Evolutionary conservation across 2,797 vertebrate genomes (phyloP).

Genomic region (Spea hammondii): DNA sequence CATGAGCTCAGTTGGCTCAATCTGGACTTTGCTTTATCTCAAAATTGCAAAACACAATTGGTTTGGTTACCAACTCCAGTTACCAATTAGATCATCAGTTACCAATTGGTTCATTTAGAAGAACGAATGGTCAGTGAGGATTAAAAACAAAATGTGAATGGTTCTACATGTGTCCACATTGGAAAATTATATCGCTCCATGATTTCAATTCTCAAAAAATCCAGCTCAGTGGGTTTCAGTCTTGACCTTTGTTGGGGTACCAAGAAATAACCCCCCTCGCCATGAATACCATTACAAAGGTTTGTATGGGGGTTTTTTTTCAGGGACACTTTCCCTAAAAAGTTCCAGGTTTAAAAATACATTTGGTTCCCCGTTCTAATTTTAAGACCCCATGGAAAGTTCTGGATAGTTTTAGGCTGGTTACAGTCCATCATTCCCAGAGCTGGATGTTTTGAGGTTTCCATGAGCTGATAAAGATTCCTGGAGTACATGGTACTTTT

Average conservation of each 20-base stretch:
- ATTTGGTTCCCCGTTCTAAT: too few species aligned
- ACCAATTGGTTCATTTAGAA: neutral
- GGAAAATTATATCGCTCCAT: constrained; percentile 28
- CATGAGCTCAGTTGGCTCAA: neutral
- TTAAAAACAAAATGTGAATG: constrained; percentile 50
- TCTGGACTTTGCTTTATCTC: constrained; percentile 10
- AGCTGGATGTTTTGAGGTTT: neutral
- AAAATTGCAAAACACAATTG: neutral
- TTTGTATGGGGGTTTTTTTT: too few species aligned
- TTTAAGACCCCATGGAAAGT: too few species aligned
- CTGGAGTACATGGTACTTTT: constrained; percentile 24
- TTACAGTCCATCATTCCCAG: neutral
- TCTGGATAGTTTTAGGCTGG: too few species aligned
- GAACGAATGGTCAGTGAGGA: constrained; percentile 13
- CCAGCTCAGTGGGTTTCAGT: neutral
- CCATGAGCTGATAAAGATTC: constrained; percentile 19
- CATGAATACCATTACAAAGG: too few species aligned
- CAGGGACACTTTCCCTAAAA: too few species aligned
- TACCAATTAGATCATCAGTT: neutral
- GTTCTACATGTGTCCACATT: constrained; percentile 35
- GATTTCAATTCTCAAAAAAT: neutral
- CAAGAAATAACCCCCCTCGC: too few species aligned
- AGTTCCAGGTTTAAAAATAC: too few species aligned
- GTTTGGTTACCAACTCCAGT: constrained; percentile 6
- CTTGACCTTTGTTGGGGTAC: neutral